Base-by-base conservation (phyloP, 1,140 invertebrate species). In the Hylaeus volcanicus region DNA sequence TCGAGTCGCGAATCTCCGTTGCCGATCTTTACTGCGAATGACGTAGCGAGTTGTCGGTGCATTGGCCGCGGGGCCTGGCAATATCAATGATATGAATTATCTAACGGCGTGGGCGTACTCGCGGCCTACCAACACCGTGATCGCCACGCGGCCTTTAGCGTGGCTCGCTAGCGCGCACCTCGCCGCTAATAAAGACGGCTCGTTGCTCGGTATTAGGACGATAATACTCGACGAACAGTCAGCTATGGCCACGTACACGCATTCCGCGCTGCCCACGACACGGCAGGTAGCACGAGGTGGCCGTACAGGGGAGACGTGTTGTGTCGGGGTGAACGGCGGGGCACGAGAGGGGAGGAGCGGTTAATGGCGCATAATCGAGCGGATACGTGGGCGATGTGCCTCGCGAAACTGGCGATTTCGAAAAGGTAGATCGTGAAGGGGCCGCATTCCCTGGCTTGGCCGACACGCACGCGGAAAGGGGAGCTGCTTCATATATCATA, bases 191-290 rank as follows among this genome's bases (percentile, higher is more conserved):
- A 83, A 86, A 86, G 87, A 81, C 78, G 74, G 60, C 61, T 75
- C 74, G 48, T n/a, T 60, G 73, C 48, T 51, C 85, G 82, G 86
- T 88, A 88, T 89, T 88, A 79, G 87, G 80, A 89, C 83, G 85
- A 87, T 87, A 87, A 89, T 83, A 60, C 43, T 43, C 51, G 55
- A 61, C 26, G 43, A 58, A 43, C 41, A 51, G 39, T 41, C 12
- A 14, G 64, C 48, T 37, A 26, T 14, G 74, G 53, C 11, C 4
- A 41, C 14, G 8, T 77, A 77, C 56, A 43, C 83, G 84, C 87
- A 89, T 89, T 88, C 88, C 88, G 48, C 74, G 39, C 88, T 86
- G 77, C 88, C 88, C 88, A 89, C 88, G 88, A 80, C 82, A 61
- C 84, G 88, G 82, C 88, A 88, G 88, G 88, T 88, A 88, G 88